phyloP scores from a whole-genome alignment of 2,797 vertebrate species.

The Gadopsis bispinosus region DNA sequence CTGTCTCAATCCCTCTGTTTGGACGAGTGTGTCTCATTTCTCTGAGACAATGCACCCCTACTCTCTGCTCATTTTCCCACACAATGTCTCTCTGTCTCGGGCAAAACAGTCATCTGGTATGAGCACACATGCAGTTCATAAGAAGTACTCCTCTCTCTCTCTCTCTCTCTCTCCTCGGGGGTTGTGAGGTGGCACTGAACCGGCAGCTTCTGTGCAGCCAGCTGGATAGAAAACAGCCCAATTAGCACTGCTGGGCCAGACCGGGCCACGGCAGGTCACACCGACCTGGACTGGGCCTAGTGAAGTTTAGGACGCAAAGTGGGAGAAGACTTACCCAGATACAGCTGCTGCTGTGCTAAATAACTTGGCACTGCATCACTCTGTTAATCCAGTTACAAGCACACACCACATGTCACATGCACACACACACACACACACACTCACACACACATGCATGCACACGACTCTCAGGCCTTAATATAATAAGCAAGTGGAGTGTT shows the following conservation, averaged over 20 bases:
- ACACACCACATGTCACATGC: background rate
- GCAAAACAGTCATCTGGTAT: constrained; percentile 51
- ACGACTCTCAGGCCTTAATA: constrained; percentile 15
- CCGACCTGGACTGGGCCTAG: constrained; percentile 23
- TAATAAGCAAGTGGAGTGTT: constrained; percentile 33
- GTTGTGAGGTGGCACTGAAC: constrained; percentile 55
- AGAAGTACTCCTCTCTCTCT: constrained; percentile 37
- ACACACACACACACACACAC: constrained; percentile 13
- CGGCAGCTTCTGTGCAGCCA: constrained; percentile 60
- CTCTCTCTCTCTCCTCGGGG: constrained; percentile 42
- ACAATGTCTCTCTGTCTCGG: constrained; percentile 63
- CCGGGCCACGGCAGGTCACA: constrained; percentile 47
- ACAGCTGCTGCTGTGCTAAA: constrained; percentile 16
- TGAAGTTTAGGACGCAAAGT: constrained; percentile 13
- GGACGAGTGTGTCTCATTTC: constrained; percentile 44
- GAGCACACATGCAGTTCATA: constrained; percentile 57
- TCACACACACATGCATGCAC: background rate
- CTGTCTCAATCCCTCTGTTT: constrained; percentile 29
- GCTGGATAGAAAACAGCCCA: constrained; percentile 67
- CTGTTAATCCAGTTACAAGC: constrained; percentile 24
- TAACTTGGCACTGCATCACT: background rate
- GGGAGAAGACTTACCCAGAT: background rate
- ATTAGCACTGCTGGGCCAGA: constrained; percentile 61
- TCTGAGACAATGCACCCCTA: constrained; percentile 39
- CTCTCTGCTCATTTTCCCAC: constrained; percentile 41